Conservation (phyloP, 1,140 invertebrate species). For the Sycophila sp. region DNA sequence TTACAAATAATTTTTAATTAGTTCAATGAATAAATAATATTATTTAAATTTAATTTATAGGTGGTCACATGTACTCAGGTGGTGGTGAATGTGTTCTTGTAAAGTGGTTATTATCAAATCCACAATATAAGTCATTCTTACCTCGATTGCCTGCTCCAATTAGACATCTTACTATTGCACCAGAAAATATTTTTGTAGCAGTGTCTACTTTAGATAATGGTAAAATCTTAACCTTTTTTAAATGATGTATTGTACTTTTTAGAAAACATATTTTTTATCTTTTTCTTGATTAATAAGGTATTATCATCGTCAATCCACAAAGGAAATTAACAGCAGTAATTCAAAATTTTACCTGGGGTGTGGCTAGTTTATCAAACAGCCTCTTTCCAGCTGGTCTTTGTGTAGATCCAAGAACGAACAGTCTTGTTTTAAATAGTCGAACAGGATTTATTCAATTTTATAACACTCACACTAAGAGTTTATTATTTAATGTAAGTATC, state of each 20-base stretch:
- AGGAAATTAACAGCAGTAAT: conserved; percentile 70
- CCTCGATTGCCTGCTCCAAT: conserved; percentile 80
- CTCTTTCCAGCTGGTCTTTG: conserved; percentile 74
- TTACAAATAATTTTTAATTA: not conserved
- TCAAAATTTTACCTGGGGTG: conserved; percentile 76
- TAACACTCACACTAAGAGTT: conserved; percentile 71
- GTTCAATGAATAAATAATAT: not conserved
- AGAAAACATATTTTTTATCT: conserved; percentile 1
- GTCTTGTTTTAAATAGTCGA: conserved; percentile 80
- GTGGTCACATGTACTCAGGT: conserved; percentile 77
- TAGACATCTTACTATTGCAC: conserved; percentile 73
- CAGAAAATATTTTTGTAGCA: conserved; percentile 73
- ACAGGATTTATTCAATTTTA: conserved; percentile 86
- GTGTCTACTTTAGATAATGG: conserved; percentile 81
- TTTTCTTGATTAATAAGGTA: conserved; percentile 61
- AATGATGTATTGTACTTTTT: conserved; percentile 7
- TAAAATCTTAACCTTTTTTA: conserved; percentile 56
- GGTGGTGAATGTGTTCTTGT: conserved; percentile 83
- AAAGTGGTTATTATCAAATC: conserved; percentile 75
- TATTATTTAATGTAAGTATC: conserved; percentile 78
- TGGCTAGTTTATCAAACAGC: conserved; percentile 59
- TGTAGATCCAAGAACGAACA: conserved; percentile 74
- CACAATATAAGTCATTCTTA: conserved; percentile 72
- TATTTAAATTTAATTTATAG: conserved; percentile 55
- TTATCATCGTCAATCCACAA: conserved; percentile 74